Conservation (phyloP, 2,113 vertebrate species). For the Puma concolor region DNA sequence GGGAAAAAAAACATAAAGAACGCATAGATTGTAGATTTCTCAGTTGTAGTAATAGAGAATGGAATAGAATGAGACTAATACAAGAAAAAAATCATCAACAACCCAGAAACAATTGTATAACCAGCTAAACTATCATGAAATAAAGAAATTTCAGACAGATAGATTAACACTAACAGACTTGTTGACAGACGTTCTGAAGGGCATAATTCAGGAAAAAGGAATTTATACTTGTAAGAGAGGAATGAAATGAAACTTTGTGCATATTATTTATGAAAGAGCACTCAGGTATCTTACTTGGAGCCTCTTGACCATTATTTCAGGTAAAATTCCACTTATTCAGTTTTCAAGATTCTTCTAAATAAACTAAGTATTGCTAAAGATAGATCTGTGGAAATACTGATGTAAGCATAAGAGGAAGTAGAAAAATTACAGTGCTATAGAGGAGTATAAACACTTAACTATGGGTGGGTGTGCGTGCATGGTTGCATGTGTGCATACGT, state of each 20-base stretch:
- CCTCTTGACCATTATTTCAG: background rate
- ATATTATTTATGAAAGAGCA: background rate
- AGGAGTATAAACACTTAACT: background rate
- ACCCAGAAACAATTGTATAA: background rate
- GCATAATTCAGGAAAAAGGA: constrained; percentile 8
- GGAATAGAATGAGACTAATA: background rate
- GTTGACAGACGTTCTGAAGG: background rate
- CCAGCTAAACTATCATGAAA: background rate
- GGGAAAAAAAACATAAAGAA: background rate
- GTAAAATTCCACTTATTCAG: background rate
- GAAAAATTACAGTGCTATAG: background rate
- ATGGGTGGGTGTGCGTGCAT: background rate
- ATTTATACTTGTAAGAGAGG: background rate
- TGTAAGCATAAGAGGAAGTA: background rate
- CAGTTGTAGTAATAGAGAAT: background rate
- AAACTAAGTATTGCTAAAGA: background rate
- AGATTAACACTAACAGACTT: background rate
- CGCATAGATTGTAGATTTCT: background rate
- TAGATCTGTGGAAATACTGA: background rate
- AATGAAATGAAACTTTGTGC: background rate
- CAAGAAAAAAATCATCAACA: background rate
- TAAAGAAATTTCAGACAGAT: background rate
- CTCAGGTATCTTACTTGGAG: background rate
- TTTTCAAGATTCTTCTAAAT: background rate
- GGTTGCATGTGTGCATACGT: no score